A percentile compares a stretch with the other conserved stretches of the same genome.
These are phyloP conservation scores for Hyppa rectilinea DNA, from an alignment of 2,888 invertebrate genomes.

Conservation along the genomic window DNA sequence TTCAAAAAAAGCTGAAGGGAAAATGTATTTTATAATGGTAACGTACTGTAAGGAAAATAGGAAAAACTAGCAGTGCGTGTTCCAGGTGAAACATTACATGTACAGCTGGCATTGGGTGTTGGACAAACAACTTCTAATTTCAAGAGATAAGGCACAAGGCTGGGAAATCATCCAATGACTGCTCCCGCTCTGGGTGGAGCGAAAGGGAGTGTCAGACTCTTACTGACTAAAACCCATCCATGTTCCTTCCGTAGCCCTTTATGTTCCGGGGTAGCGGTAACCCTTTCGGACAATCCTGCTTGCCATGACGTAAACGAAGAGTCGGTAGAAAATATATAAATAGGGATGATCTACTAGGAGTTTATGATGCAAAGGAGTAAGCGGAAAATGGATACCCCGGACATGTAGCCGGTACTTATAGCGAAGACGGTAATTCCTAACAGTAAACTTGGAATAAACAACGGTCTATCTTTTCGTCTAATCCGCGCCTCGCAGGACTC, in stretches of 20 bases:
- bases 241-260: too few species aligned
- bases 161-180: too few species aligned
- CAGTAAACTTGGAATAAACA: slow-evolving; percentile 42
- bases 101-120: too few species aligned
- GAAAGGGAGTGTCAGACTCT: too few species aligned
- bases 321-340: background rate
- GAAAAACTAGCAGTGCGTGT: background rate
- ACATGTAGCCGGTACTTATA: slow-evolving; percentile 4
- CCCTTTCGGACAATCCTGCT: too few species aligned
- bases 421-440: slow-evolving; percentile 25
- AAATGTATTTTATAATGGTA: background rate
- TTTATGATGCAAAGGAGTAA: slow-evolving; percentile 24
- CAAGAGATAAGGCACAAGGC: too few species aligned
- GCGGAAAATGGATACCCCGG: slow-evolving; percentile 20
- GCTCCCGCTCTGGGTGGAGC: too few species aligned
- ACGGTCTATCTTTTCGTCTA: slow-evolving; percentile 44
- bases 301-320: background rate
- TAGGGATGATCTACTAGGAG: background rate
- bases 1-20: background rate
- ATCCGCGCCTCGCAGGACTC: slow-evolving; percentile 39
- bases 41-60: too few species aligned
- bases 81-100: too few species aligned
- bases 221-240: too few species aligned
- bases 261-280: too few species aligned
- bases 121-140: too few species aligned